Conservation (phyloP, 2,797 vertebrate genomes). For the Leucoraja ocellata region DNA sequence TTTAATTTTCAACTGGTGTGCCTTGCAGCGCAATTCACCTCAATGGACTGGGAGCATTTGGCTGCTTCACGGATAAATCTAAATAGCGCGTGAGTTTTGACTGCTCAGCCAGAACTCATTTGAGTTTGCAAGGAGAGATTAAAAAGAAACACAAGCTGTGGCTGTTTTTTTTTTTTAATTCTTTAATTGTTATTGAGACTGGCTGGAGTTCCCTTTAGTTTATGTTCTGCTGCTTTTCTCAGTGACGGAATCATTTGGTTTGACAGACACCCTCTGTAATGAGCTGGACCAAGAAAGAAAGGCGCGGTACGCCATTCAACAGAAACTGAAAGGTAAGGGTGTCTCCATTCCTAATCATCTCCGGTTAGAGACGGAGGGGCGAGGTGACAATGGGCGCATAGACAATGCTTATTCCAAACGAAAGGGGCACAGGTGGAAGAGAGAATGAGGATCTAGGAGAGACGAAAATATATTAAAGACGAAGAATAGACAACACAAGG, state of each 20-base stretch:
- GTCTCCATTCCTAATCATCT: background rate
- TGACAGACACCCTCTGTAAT: conserved; percentile 81
- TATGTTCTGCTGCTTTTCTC: conserved; percentile 31
- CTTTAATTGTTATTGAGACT: conserved; percentile 32
- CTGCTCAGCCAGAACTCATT: conserved; percentile 43
- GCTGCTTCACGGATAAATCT: conserved; percentile 39
- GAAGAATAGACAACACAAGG: background rate
- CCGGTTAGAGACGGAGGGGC: background rate
- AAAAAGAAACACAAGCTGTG: background rate
- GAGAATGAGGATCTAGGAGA: background rate
- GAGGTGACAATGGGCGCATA: background rate
- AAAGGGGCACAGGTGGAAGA: conserved; percentile 9
- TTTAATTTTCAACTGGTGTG: conserved; percentile 53
- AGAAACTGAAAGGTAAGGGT: conserved; percentile 85
- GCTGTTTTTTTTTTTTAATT: background rate
- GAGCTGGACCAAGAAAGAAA: conserved; percentile 91
- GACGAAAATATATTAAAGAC: background rate
- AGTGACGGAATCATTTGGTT: conserved; percentile 38
- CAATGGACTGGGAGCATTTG: conserved; percentile 40
- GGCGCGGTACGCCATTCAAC: conserved; percentile 85
- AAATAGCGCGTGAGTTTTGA: conserved; percentile 43
- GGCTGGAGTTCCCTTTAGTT: conserved; percentile 40
- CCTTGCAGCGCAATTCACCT: conserved; percentile 43
- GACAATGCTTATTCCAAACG: background rate
- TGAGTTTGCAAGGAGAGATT: conserved; percentile 10